Evolutionary conservation across 2,797 vertebrate species (phyloP), one percentile per base, ranked within the genome.

Genomic region (Graptemys geographica): DNA sequence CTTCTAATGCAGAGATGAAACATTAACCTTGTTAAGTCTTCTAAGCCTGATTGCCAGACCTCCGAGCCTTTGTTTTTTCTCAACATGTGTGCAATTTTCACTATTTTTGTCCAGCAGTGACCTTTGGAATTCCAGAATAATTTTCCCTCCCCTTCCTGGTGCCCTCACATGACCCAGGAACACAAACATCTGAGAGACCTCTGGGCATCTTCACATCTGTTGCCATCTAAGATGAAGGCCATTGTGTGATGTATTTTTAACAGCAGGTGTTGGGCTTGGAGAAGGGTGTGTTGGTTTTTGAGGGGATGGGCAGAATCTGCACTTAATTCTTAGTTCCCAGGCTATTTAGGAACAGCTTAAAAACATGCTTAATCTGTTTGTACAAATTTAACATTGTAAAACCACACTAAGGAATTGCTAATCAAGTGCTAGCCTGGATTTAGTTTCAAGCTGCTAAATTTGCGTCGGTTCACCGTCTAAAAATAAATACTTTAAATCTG

Each of bases 31-130:
- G n/a, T 88, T 97, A 94, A 95, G 94, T 93, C 79, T 97, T 92
- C 92, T 95, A 95, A 93, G 84, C 82, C 62, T 96, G 95, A 96
- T 95, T 98, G 96, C 96, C 98, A 97, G 98, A 97, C 97, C 98
- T 97, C 96, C 96, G 94, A 98, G 97, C 98, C 97, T 98, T 98
- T 98, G 94, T 85, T 98, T 98, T 98, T 98, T 97, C 98, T 97
- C 98, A 98, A 98, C 98, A 98, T 98, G 98, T 98, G 98, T 98
- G 97, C 98, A 98, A 99, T 99, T 99, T 99, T 98, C 98, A 98
- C 98, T 98, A 98, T 98, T 98, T 98, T 96, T 94, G 97, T 97
- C 95, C 96, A 98, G 88, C 55, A 2, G 96, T 98, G 98, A 98
- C 98, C 98, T 99, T 97, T 98, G 97, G 97, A 98, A 98, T 98